Evolutionary conservation across 2,113 vertebrate species (phyloP), one percentile per base, ranked within the genome.

Genomic region (Vidua chalybeata): DNA sequence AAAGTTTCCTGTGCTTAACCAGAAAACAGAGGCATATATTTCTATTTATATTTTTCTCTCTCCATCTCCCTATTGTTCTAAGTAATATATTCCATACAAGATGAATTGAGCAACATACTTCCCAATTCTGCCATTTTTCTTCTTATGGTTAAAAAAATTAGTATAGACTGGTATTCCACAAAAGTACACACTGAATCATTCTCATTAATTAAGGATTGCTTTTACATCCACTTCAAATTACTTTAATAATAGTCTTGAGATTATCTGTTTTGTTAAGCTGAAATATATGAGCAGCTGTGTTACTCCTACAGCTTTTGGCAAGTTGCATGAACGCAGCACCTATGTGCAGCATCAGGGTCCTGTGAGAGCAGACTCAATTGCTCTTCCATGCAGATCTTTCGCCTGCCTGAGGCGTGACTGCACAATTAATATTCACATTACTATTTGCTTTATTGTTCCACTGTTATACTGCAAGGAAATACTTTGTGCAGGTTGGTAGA

Each of bases 211-310:
- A 90, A 89, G 80, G 64, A 84, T 72, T 20, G 6, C 90, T 95
- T 95, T 95, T 96, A 81, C 83, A 94, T 95, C 85, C 86, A 92
- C 73, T 84, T 95, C 85, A 95, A 96, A 87, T 95, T 93, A 94
- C 91, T 94, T 95, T 95, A 96, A 94, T 96, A 95, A 93, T 93
- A 96, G 88, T 78, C 76, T 95, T 90, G 83, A 96, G 90, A 96
- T 93, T 90, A 93, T 96, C 92, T 95, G 88, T 95, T 95, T 96
- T 93, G 83, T 96, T 97, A 89, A 86, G 51, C 11, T 94, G 92
- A 90, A 96, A 93, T 87, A 49, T 39, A 75, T 56, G 85, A 95
- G 80, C 90, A 93, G 88, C 88, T 95, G 85, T 85, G 92, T 80
- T 93, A 79, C 90, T 93, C 85, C 92, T 72, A 74, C 92, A 86